Evolutionary conservation across 2,113 vertebrate genomes (phyloP).

Genomic region (Myiopsitta monachus): DNA sequence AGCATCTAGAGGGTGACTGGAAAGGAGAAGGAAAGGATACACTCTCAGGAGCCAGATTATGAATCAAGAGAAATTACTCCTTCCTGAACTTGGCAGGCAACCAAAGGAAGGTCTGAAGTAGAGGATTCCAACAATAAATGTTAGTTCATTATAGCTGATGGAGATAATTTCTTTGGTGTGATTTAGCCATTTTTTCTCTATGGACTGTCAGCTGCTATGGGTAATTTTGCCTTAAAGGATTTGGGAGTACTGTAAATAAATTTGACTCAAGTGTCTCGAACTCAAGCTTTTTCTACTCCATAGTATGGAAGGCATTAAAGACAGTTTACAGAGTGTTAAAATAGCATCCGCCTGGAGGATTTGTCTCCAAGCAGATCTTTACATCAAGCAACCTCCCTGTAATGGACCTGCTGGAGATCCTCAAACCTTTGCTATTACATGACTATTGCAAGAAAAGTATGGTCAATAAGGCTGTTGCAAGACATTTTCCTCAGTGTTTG

Average conservation of each 20-base stretch:
- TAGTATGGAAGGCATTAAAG: neutral
- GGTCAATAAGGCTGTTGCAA: neutral
- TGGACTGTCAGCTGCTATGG: neutral
- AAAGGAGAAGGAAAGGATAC: neutral
- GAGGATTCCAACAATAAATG: neutral
- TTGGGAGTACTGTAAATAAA: neutral
- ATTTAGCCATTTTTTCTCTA: neutral
- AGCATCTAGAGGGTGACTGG: neutral
- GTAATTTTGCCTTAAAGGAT: neutral
- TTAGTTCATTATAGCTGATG: neutral
- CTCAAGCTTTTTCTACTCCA: neutral
- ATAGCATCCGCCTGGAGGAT: neutral
- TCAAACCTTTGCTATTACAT: neutral
- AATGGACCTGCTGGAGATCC: neutral
- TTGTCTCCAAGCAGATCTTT: neutral
- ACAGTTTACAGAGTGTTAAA: neutral
- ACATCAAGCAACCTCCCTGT: neutral
- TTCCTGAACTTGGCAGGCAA: neutral
- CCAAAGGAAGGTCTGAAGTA: neutral
- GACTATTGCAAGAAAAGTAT: neutral
- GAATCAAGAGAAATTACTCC: neutral
- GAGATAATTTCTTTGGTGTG: neutral
- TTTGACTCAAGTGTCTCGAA: neutral
- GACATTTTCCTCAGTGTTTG: neutral
- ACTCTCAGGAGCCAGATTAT: neutral